These are phyloP conservation scores for Trichopria drosophilae DNA, from an alignment of 2,888 invertebrate genomes.

Conservation along the genomic window DNA sequence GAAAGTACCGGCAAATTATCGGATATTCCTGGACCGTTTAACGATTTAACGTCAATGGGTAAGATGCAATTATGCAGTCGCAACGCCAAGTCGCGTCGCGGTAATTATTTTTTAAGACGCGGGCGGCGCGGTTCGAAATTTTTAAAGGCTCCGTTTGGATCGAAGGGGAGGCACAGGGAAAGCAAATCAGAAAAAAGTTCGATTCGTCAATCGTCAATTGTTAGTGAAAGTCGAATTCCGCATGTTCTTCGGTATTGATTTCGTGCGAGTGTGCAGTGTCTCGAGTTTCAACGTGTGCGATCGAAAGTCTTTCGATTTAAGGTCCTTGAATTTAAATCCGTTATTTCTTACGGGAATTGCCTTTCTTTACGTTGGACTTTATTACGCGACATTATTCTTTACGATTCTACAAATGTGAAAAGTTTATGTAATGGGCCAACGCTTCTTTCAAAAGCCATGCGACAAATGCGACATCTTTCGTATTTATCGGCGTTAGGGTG, in stretches of 20 bases:
- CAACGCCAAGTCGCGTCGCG: neutral
- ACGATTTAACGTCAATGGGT: constrained; percentile 27
- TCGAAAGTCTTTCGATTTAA: too few species aligned
- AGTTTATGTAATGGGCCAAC: too few species aligned
- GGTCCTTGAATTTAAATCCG: too few species aligned
- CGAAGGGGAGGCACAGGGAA: neutral
- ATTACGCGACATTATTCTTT: too few species aligned
- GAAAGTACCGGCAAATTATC: constrained; percentile 36
- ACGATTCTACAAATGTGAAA: too few species aligned
- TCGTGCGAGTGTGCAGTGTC: neutral
- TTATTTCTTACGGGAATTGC: too few species aligned
- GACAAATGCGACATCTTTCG: too few species aligned
- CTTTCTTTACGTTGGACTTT: too few species aligned
- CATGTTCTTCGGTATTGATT: too few species aligned
- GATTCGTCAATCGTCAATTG: constrained; percentile 27
- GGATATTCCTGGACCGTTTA: constrained; percentile 39
- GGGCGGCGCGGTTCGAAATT: neutral
- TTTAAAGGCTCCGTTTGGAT: constrained; percentile 9
- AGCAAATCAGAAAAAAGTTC: constrained; percentile 12
- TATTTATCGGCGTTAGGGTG: too few species aligned
- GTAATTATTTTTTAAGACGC: constrained; percentile 24
- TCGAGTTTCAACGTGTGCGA: neutral
- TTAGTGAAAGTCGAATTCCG: constrained; percentile 29
- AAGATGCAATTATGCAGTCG: constrained; percentile 27
- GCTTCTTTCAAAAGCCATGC: too few species aligned